Evolutionary conservation across 2,797 vertebrate species (phyloP).

Genomic region (Furcifer pardalis): DNA sequence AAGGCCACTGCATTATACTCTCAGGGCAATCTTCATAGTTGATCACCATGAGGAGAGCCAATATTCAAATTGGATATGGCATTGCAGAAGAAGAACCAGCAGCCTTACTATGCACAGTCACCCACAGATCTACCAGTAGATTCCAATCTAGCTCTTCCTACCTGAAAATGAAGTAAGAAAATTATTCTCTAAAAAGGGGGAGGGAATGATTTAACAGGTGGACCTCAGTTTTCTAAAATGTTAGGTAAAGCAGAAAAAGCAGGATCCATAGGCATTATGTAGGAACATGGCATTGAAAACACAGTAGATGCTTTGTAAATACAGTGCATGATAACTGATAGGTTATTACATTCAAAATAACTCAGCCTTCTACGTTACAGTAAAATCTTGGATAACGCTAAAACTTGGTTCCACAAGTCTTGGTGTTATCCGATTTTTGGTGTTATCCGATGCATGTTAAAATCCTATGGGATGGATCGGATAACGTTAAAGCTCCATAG

Average conservation of each 20-base stretch:
- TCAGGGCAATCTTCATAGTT: too few relatives aligned
- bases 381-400: too few relatives aligned
- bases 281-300: background rate
- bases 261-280: background rate
- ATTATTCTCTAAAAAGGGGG: background rate
- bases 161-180: background rate
- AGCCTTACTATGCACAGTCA: background rate
- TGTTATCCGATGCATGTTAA: too few relatives aligned
- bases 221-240: slow-evolving; percentile 7
- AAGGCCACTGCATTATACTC: too few relatives aligned
- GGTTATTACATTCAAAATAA: background rate
- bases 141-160: background rate
- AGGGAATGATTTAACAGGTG: slow-evolving; percentile 4
- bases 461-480: too few relatives aligned
- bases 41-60: too few relatives aligned
- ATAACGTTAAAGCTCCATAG: too few relatives aligned
- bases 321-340: background rate
- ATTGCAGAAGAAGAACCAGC: too few relatives aligned
- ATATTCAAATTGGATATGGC: too few relatives aligned
- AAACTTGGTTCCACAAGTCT: too few relatives aligned
- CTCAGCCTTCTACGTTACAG: background rate
- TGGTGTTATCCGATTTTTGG: too few relatives aligned
- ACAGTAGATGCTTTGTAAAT: background rate
- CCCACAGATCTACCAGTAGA: background rate
- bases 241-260: background rate